These are phyloP conservation scores for Artemia sinica DNA, from an alignment of 2,888 invertebrate species.

Conservation along the genomic window DNA sequence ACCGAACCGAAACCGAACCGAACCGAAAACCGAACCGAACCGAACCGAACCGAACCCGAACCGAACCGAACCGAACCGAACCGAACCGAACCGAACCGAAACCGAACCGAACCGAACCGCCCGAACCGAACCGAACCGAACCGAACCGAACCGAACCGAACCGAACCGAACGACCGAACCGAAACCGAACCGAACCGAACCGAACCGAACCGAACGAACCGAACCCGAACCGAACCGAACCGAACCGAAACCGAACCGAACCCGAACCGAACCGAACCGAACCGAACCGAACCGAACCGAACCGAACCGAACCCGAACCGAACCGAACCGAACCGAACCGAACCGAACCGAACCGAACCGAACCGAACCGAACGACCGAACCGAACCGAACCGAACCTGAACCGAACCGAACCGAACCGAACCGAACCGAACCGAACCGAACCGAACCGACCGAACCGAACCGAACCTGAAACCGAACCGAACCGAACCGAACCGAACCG, in stretches of 20 bases:
- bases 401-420: constrained; percentile 22
- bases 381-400: no score
- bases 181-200: no score
- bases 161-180: no score
- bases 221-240: no score
- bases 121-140: constrained; percentile 14
- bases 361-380: no score
- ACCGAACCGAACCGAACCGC: no score
- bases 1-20: no score
- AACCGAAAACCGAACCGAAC: neutral
- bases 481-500: no score
- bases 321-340: constrained; percentile 22
- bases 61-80: constrained; percentile 19
- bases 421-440: constrained; percentile 23
- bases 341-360: constrained; percentile 22
- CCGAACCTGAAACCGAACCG: constrained; percentile 20
- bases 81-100: constrained; percentile 23
- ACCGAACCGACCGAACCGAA: constrained; percentile 21
- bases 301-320: no score
- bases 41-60: no score
- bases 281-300: constrained; percentile 23
- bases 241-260: no score
- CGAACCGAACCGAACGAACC: no score
- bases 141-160: constrained; percentile 22
- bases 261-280: constrained; percentile 21